A percentile compares a stretch with the other conserved stretches of the same genome.
These are phyloP conservation scores for Sigmodon hispidus DNA, from an alignment of 2,113 vertebrate genomes.

Conservation along the genomic window DNA sequence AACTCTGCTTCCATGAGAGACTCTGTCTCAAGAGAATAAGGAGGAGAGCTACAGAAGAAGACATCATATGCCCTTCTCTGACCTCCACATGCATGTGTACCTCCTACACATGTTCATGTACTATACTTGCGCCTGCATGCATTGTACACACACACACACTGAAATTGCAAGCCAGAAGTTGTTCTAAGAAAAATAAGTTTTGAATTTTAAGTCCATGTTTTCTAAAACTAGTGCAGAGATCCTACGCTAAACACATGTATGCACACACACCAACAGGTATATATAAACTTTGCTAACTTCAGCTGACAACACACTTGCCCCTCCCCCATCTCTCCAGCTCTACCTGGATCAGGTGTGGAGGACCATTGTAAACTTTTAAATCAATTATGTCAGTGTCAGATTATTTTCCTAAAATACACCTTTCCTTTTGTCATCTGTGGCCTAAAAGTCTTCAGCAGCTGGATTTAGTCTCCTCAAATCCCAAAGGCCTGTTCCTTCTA, in stretches of 20 bases:
- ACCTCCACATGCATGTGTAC: neutral
- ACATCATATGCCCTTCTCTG: no score
- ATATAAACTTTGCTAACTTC: constrained; percentile 24
- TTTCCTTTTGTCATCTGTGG: constrained; percentile 3
- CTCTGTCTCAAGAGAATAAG: neutral
- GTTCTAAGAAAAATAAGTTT: constrained; percentile 32
- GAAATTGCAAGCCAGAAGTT: constrained; percentile 42
- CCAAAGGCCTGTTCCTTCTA: constrained; percentile 7
- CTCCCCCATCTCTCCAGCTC: neutral
- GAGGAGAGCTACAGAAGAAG: neutral
- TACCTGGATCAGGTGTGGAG: neutral
- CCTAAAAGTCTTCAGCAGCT: constrained; percentile 38
- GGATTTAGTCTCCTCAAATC: neutral
- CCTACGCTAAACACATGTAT: neutral
- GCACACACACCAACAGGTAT: neutral
- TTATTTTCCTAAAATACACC: constrained; percentile 8
- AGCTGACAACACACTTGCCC: neutral
- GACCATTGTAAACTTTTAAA: neutral
- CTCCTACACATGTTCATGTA: neutral
- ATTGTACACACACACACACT: neutral
- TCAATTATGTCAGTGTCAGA: neutral
- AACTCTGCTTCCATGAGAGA: neutral
- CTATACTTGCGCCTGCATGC: neutral
- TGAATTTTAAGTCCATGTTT: constrained; percentile 1
- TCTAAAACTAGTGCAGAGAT: constrained; percentile 32